These are phyloP conservation scores for Fistularia tabacaria DNA, from an alignment of 2,797 vertebrate genomes.

Conservation along the genomic window DNA sequence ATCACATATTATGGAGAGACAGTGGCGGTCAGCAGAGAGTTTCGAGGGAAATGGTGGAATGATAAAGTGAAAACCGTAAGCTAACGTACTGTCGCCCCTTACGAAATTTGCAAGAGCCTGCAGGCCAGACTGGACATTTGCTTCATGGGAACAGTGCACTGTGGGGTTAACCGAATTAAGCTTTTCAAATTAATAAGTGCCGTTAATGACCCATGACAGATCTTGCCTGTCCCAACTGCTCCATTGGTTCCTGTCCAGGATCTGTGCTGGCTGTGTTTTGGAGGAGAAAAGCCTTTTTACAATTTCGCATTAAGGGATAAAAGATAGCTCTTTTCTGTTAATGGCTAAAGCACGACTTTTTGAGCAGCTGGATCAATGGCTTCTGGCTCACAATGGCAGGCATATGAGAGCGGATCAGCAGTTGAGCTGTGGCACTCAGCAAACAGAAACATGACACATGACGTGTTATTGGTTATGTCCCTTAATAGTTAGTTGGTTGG, in stretches of 20 bases:
- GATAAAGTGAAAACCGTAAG: constrained; percentile 34
- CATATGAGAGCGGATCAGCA: constrained; percentile 18
- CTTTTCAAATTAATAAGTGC: constrained; percentile 64
- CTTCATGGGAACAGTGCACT: constrained; percentile 37
- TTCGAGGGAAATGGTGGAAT: constrained; percentile 33
- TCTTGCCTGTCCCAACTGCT: constrained; percentile 56
- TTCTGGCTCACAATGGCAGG: constrained; percentile 14
- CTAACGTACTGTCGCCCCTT: constrained; percentile 21
- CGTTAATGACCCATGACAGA: constrained; percentile 59
- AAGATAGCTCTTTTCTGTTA: constrained; percentile 37
- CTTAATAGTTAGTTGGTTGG: constrained; percentile 11
- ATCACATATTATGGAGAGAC: constrained; percentile 18
- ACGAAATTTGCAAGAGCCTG: constrained; percentile 10
- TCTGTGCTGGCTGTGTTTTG: constrained; percentile 24
- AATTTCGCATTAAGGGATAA: constrained; percentile 32
- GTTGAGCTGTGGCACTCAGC: constrained; percentile 6
- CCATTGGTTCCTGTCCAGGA: constrained; percentile 39
- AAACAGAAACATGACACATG: constrained; percentile 27
- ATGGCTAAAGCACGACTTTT: constrained; percentile 33
- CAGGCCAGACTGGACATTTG: constrained; percentile 33
- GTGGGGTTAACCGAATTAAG: constrained; percentile 39
- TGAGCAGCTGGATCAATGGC: constrained; percentile 26
- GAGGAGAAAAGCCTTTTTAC: constrained; percentile 35
- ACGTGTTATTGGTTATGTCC: constrained; percentile 32
- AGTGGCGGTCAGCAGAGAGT: constrained; percentile 4